Percentiles rank a stretch among this genome's conserved stretches.
phyloP scores from a whole-genome alignment of 1,140 invertebrate genomes.

The Mactra quadrangularis region DNA sequence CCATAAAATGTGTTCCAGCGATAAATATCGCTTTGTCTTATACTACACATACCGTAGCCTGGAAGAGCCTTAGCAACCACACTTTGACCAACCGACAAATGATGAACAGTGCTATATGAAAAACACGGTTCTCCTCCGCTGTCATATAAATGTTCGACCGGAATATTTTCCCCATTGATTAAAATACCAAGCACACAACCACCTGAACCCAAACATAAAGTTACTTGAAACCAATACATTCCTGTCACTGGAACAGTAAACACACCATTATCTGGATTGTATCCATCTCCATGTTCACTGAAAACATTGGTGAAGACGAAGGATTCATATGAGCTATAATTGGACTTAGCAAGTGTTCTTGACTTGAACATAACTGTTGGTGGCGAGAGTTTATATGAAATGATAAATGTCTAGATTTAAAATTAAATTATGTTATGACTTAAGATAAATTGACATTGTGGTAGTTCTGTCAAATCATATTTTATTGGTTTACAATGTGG shows the following conservation, averaged over 20 bases:
- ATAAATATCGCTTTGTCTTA: background rate
- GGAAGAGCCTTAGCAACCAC: background rate
- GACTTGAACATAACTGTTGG: conserved; percentile 1
- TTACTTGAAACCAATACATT: background rate
- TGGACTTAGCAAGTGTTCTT: background rate
- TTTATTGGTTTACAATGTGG: too few species aligned
- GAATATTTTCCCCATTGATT: background rate
- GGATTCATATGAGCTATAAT: background rate
- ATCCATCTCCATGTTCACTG: background rate
- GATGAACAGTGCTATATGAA: background rate
- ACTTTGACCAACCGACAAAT: background rate
- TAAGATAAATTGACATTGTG: too few species aligned
- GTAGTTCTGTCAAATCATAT: too few species aligned
- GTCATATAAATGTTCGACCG: background rate
- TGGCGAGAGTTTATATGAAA: background rate
- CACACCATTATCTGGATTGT: background rate
- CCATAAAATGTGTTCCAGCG: conserved; percentile 8
- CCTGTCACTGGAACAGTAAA: background rate
- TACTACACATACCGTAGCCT: background rate
- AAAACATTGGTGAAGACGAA: conserved; percentile 1
- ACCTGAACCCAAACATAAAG: background rate
- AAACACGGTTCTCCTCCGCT: background rate
- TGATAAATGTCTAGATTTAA: too few species aligned
- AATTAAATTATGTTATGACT: too few species aligned
- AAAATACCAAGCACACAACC: background rate